Base-by-base conservation (phyloP, 2,797 vertebrate genomes). In the Acrossocheilus wenchowensis region DNA sequence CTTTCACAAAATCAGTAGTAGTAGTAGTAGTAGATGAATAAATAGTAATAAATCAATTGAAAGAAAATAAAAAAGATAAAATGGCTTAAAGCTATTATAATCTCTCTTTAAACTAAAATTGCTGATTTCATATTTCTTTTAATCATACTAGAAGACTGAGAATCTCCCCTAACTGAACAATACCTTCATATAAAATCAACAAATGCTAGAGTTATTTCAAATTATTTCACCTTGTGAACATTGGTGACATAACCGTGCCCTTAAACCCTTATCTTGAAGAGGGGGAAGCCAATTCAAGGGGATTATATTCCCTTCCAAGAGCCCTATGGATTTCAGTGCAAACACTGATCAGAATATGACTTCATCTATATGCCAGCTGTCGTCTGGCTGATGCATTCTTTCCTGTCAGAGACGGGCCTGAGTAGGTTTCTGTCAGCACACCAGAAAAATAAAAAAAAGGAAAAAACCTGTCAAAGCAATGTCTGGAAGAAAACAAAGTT, bases 281-380 rank as follows among this genome's bases (percentile, higher is more conserved):
- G 15, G 43, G 57, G n/a, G 41, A 17, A 83, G 36, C 7, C 39
- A 34, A 78, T 78, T 54, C 23, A 45, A 60, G 12, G 34, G 43
- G 41, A 68, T 66, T 75, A 30, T 39, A 21, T 41, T 75, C 34
- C 0, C 14, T 34, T 71, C 9, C 7, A 73, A 73, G 41, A 73
- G 12, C 12, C 39, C 41, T 10, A 50, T n/a, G 5, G 43, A 84
- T 36, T 62, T 72, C n/a, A 74, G 64, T 0, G 6, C 17, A 48
- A 80, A 73, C 1, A 11, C 34, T 64, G 81, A 86, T 57, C 39
- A 41, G 82, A 78, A 78, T 26, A 79, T 81, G 71, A 52, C 68
- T 60, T 64, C 78, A 85, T 85, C 60, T 75, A 78, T 50, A 84
- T n/a, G 68, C 64, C 85, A 80, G 85, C 85, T 69, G 82, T 78